Evolutionary conservation across 2,888 invertebrate genomes (phyloP), one percentile per base, ranked within the genome.

Genomic region (Junonia oenone): DNA sequence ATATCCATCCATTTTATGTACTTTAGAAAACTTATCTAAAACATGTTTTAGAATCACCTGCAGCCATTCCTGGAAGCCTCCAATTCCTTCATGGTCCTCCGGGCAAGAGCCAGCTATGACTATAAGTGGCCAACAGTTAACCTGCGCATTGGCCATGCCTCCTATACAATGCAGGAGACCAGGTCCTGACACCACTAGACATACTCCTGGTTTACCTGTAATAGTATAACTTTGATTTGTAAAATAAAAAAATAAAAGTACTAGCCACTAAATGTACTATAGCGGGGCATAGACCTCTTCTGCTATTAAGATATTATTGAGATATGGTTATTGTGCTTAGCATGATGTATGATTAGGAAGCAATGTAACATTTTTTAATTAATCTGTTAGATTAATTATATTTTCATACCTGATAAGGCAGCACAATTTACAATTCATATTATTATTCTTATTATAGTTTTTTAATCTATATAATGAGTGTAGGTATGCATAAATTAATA

Each of bases 71-170:
- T 99, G 99, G 82, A 99, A 99, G 1, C 98, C 99, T 17, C 99
- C 99, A 68, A 98, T 95, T 6, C 96, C 96, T 83, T 98, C 98
- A 76, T 98, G 98, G 79, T 98, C 97, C 71, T 95, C 92, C 13
- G 97, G 95, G 67, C 96, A 95, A 0, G 98, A 95, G 1, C 99
- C 99, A 14, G 97, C 98, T 62, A 99, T 93, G 2, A 99, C 97
- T 35, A 99, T 73, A 46, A 99, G 82, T 0, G 99, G 99, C 98
- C 98, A 99, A 76, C 97, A 96, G 81, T 99, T 99, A 3, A 97
- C 92, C 82, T 98, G 97, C 1, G 99, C 98, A 90, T 99, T 99
- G 11, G 98, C 98, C 95, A 99, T 96, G 22, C 99, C 99, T 51
- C 97, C 98, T 53, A 96, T 92, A 33, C 96, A 96, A 81, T 99